Evolutionary conservation across 2,797 vertebrate species (phyloP), one percentile per base, ranked within the genome.

Genomic region (Sebastes iracundus): DNA sequence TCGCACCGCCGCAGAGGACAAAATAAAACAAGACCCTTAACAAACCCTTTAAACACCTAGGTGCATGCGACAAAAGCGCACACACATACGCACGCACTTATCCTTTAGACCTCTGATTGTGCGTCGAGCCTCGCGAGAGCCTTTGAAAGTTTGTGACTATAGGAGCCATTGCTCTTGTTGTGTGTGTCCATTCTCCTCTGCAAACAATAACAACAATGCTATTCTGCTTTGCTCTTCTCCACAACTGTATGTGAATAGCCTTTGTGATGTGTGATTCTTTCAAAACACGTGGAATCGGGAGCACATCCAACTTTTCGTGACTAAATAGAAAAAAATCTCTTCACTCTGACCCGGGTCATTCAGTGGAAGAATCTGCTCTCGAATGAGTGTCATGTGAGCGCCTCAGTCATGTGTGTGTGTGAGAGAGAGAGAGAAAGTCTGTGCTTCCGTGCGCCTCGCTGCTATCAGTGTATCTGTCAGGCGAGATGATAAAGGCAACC

Each of bases 21-120:
- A 89, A 86, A 88, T 92, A 90, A 93, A 93, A 90, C 90, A 91
- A 89, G 85, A 90, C 87, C 87, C 90, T 93, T 88, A 90, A 91
- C 86, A 88, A 89, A 93, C 89, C 81, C 87, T 85, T 92, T 85
- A 91, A 87, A 90, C 81, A 89, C 87, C 82, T 87, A 79, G 83
- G 88, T 88, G 88, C 79, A 80, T 75, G 74, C 72, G 86, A 85
- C 80, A 77, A 68, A 90, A 65, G 58, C 42, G 77, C 75, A 62
- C 65, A 63, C 72, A 72, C 64, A 77, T 2, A 60, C 14, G 30
- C 70, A 38, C 68, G 18, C 22, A 8, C 77, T 77, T 80, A 83
- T 84, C 84, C 74, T 79, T 75, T 63, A 68, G 82, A 76, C 69
- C 77, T 72, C 75, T 16, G 22, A 82, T 77, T 87, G 78, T 60